phyloP scores from a whole-genome alignment of 2,888 invertebrate species.

The Coleophora deauratella region DNA sequence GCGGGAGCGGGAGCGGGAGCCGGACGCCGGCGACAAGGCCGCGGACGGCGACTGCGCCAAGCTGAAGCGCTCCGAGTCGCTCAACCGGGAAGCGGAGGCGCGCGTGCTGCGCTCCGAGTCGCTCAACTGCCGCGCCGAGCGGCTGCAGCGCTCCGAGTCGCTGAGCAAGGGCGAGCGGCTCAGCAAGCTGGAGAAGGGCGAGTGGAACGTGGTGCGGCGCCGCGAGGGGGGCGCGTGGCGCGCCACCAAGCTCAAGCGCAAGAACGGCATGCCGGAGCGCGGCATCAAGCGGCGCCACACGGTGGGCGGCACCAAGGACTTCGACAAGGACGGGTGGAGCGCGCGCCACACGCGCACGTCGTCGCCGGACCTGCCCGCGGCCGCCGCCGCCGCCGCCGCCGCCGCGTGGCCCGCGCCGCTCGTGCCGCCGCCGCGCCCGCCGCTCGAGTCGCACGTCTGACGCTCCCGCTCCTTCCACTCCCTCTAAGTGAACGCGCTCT shows the following conservation, averaged over 20 bases:
- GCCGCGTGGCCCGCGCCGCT: conserved; percentile 43
- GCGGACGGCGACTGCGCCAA: conserved; percentile 34
- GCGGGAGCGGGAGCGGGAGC: conserved; percentile 19
- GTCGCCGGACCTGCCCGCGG: conserved; percentile 71
- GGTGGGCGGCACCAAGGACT: conserved; percentile 94
- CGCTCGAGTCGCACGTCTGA: conserved; percentile 50
- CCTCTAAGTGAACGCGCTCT: conserved; percentile 26
- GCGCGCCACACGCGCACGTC: conserved; percentile 75
- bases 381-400: conserved; percentile 18
- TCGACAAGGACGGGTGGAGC: conserved; percentile 76
- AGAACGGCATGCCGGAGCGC: conserved; percentile 85
- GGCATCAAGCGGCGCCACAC: conserved; percentile 93
- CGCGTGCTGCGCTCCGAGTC: conserved; percentile 77
- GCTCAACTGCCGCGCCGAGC: conserved; percentile 67
- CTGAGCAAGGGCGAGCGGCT: conserved; percentile 39
- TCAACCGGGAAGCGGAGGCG: conserved; percentile 72
- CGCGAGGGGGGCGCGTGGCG: conserved; percentile 73
- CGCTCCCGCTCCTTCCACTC: conserved; percentile 22
- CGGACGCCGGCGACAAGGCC: conserved; percentile 19
- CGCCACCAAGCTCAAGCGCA: conserved; percentile 79
- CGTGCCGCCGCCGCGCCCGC: conserved; percentile 43
- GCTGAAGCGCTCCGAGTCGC: conserved; percentile 75
- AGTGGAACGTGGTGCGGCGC: conserved; percentile 79
- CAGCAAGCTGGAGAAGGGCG: conserved; percentile 81
- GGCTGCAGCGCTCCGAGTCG: conserved; percentile 39